Conservation (phyloP, 2,113 vertebrate species). For the Spilogale gracilis region DNA sequence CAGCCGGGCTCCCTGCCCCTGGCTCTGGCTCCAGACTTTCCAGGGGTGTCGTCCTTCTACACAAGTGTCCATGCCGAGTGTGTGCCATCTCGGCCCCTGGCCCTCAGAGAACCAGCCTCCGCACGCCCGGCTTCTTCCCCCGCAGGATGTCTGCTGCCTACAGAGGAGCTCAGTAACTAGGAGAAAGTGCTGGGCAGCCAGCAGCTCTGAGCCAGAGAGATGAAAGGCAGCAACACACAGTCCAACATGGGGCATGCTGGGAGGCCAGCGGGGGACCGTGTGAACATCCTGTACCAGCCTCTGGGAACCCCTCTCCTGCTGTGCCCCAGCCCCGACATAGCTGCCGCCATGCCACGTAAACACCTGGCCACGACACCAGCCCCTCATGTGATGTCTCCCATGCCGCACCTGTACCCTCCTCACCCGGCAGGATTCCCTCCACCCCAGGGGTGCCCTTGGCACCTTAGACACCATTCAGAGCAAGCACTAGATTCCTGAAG, state of each 20-base stretch:
- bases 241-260: not conserved
- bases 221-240: not conserved
- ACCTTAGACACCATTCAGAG: not conserved
- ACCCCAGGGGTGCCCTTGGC: not conserved
- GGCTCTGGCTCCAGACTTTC: not conserved
- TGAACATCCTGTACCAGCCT: not conserved
- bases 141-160: not conserved
- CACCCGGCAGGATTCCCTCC: not conserved
- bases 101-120: not conserved
- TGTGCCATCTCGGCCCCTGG: not conserved
- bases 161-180: not conserved
- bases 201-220: not conserved
- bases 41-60: not conserved
- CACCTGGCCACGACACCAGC: not conserved
- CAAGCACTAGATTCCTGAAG: not conserved
- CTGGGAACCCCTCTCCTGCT: not conserved
- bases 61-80: not conserved
- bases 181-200: not conserved
- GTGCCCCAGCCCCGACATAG: not conserved
- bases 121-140: not conserved
- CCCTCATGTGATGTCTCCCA: fast-evolving
- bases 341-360: not conserved
- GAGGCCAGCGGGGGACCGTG: not conserved
- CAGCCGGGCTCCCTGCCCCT: fast-evolving
- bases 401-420: fast-evolving